Evolutionary conservation across 2,113 vertebrate species (phyloP), one percentile per base, ranked within the genome.

Genomic region (Gulo gulo): DNA sequence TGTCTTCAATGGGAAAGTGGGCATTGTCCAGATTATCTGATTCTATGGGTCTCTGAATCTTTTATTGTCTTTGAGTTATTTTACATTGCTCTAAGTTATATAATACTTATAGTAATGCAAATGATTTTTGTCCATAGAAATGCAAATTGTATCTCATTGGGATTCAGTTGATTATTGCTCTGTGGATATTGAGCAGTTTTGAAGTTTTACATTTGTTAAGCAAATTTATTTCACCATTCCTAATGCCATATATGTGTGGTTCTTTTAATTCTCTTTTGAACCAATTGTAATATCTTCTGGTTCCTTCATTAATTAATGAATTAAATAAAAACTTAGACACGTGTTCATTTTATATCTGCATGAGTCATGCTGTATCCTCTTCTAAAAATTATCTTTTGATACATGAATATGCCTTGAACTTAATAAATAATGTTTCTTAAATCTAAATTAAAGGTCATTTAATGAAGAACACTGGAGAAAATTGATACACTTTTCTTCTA

Each of bases 151-250:
- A 69, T 50, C 57, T 93, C 74, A 79, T 84, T 95, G 76, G 31
- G 76, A 94, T 74, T 98, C 83, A 87, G 55, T 61, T 96, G 67
- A 97, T 96, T 90, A 94, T 89, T 95, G 63, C 42, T 50, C 18
- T 83, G 3, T 96, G 61, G 86, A 80, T 63, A 81, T 45, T 67
- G 65, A 97, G 47, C 52, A 96, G 85, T 96, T 94, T 85, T 80
- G 80, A 97, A 94, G 85, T 73, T 97, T 94, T 94, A 91, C 36
- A 82, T 86, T 78, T 95, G 73, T 94, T 92, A 83, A 94, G 50
- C 90, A 97, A 96, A 95, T 92, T 95, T 97, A 91, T 94, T 92
- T 92, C 7, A 42, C 45, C 23, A 67, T 79, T 95, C 59, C 31
- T 76, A 87, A 89, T 67, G 36, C 24, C 20, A 18, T 61, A 61